Evolutionary conservation across 1,140 invertebrate species (phyloP), one percentile per base, ranked within the genome.

Genomic region (Lepidurus apus): DNA sequence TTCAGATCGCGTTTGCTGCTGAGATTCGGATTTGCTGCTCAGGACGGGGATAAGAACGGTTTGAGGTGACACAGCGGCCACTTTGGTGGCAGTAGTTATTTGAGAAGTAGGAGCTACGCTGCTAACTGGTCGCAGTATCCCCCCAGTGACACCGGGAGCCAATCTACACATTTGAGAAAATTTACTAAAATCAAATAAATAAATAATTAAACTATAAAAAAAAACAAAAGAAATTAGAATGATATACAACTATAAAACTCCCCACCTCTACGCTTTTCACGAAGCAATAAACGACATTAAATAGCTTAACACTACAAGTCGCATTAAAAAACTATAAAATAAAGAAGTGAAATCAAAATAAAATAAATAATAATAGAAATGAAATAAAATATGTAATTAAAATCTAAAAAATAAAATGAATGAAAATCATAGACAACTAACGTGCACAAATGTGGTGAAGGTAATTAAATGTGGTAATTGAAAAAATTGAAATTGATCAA

Each of bases 1-100:
- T 65, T 65, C 53, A 65, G 53, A 65, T 65, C n/a, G 53, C 13
- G n/a, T 65, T 21, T 65, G 53, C 53, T 65, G 53, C 13, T 65
- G 53, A 65, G 53, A 65, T 65, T 65, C 53, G 3, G 4, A 65
- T 13, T 65, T 65, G 21, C 21, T 65, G 53, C 53, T 3, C 21
- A 65, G 21, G 6, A 65, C 13, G 21, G 53, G 53, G 13, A 65
- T 21, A 21, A 21, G 17, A n/a, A 65, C 53, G 53, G 53, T 65
- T 65, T 65, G 53, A 10, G 53, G 53, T 13, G 53, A 65, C 13
- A 65, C 53, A 65, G 53, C 10, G 21, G 53, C 53, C 53, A 65
- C 53, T 65, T 65, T 65, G 21, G 53, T 65, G 21, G 53, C 53
- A 13, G 21, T 7, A 65, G 53, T 21, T 17, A 65, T 21, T 65